These are phyloP conservation scores for Caenorhabditis tropicalis DNA, from an alignment of 1,140 invertebrate species.

Conservation along the genomic window DNA sequence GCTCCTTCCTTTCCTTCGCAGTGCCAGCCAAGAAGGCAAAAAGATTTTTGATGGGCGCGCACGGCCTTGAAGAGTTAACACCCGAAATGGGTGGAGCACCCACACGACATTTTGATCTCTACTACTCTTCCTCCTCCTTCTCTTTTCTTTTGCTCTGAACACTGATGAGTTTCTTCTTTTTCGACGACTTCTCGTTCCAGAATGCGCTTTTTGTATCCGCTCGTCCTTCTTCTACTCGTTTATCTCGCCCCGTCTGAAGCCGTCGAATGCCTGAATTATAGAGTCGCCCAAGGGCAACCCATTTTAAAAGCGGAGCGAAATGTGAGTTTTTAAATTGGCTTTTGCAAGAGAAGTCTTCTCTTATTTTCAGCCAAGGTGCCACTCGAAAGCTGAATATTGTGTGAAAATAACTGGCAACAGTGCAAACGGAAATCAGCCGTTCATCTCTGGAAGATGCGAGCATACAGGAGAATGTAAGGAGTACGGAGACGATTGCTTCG, in stretches of 20 bases:
- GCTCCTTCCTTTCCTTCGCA: no score
- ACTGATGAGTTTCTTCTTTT: no score
- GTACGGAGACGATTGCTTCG: constrained; percentile 1
- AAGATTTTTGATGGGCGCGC: constrained; percentile 26
- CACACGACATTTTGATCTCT: no score
- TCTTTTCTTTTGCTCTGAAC: no score
- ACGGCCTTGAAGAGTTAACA: constrained; percentile 35
- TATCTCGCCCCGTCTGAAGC: not conserved
- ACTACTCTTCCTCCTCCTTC: not conserved
- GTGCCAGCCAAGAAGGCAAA: not conserved
- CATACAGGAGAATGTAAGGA: constrained; percentile 26
- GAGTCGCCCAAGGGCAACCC: constrained; percentile 3
- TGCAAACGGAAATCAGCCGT: not conserved
- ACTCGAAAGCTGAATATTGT: constrained; percentile 31
- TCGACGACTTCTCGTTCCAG: not conserved
- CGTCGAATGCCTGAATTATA: not conserved
- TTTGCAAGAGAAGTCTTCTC: no score
- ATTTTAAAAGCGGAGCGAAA: constrained; percentile 8
- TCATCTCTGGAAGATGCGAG: not conserved
- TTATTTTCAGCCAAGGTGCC: not conserved
- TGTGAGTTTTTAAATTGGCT: not conserved
- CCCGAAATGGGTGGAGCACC: not conserved
- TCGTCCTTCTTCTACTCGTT: not conserved
- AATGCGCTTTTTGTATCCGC: not conserved
- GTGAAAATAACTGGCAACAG: constrained; percentile 11